Conservation (phyloP, 2,113 vertebrate genomes). For the Phalacrocorax pelagicus region DNA sequence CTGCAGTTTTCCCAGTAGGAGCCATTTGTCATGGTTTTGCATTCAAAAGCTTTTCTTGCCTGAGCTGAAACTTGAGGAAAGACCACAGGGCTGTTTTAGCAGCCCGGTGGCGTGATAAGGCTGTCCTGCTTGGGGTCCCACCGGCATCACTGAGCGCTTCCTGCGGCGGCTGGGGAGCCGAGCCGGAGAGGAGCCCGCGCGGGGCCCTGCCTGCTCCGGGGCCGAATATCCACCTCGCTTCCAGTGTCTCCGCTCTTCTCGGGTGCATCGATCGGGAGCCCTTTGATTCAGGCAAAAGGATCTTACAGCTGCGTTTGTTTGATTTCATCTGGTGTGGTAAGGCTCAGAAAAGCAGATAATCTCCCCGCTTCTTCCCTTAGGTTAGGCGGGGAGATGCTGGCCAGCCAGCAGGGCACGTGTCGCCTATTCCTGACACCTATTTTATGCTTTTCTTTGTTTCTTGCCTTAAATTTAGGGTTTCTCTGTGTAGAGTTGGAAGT, state of each 20-base stretch:
- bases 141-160: not conserved
- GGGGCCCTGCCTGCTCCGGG: not conserved
- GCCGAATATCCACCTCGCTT: accelerated
- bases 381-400: not conserved
- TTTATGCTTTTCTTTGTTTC: not conserved
- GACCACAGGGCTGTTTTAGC: not conserved
- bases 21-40: accelerated
- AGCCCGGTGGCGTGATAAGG: accelerated
- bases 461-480: not conserved
- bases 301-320: not conserved
- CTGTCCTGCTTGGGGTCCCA: not conserved
- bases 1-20: not conserved
- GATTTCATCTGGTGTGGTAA: not conserved
- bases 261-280: not conserved
- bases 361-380: not conserved
- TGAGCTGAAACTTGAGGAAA: not conserved
- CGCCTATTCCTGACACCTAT: not conserved
- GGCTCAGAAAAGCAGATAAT: not conserved
- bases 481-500: not conserved
- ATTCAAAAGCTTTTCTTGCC: not conserved
- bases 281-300: accelerated
- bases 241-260: accelerated
- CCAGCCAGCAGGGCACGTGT: accelerated
- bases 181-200: not conserved
- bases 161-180: not conserved